Conservation (phyloP, 2,113 vertebrate genomes). For the Stegastes partitus region DNA sequence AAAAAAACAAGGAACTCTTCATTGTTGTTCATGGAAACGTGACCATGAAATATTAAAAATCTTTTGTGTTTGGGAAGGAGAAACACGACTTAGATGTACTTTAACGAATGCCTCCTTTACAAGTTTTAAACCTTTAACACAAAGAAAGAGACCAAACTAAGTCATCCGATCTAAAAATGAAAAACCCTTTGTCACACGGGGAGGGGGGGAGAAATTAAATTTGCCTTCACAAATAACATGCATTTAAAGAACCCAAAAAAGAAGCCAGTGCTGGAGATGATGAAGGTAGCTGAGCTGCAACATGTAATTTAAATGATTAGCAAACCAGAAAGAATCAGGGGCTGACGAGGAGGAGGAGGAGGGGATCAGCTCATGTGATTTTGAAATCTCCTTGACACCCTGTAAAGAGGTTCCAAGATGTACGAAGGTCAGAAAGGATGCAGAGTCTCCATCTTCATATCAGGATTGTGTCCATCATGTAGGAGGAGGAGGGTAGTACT, state of each 20-base stretch:
- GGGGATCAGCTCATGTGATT: constrained; percentile 30
- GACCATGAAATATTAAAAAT: constrained; percentile 75
- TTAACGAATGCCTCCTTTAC: constrained; percentile 50
- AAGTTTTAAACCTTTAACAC: constrained; percentile 62
- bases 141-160: constrained; percentile 72
- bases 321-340: constrained; percentile 32
- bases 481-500: constrained; percentile 96
- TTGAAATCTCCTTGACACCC: constrained; percentile 45
- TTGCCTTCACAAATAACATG: constrained; percentile 72
- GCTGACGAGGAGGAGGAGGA: not conserved
- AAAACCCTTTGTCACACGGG: constrained; percentile 52
- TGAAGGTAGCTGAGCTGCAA: constrained; percentile 32
- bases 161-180: constrained; percentile 62
- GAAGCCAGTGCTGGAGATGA: constrained; percentile 49
- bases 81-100: constrained; percentile 56
- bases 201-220: constrained; percentile 43
- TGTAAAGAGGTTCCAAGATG: constrained; percentile 27
- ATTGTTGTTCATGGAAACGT: constrained; percentile 72
- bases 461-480: constrained; percentile 86
- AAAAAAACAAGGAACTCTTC: constrained; percentile 71
- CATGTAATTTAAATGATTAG: constrained; percentile 38
- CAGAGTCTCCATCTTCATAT: constrained; percentile 63
- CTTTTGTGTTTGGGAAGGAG: constrained; percentile 49
- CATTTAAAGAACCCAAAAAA: constrained; percentile 62
- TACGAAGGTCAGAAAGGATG: constrained; percentile 64